Conservation (phyloP, 2,797 vertebrate species). For the Perodicticus potto region DNA sequence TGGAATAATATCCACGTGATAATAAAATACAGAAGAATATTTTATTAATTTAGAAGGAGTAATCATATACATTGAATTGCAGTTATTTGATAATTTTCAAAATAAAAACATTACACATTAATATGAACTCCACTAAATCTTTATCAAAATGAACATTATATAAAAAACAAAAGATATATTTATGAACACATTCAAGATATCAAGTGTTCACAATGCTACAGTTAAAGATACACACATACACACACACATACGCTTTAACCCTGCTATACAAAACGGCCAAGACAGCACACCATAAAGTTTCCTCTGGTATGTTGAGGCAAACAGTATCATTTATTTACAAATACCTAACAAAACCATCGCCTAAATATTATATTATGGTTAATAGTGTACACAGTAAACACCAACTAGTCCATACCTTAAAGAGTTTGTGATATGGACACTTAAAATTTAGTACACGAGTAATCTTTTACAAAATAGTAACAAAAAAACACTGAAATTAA, state of each 20-base stretch:
- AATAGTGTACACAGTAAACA: neutral
- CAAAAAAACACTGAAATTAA: neutral
- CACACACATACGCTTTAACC: neutral
- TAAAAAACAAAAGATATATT: constrained; percentile 27
- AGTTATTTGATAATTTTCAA: constrained; percentile 48
- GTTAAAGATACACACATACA: no score
- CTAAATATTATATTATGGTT: neutral
- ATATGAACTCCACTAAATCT: neutral
- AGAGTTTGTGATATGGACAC: constrained; percentile 7
- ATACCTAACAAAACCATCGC: neutral
- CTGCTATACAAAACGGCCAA: constrained; percentile 10
- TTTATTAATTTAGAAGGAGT: constrained; percentile 14
- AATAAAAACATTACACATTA: constrained; percentile 13
- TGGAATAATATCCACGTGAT: constrained; percentile 10
- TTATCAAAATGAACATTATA: constrained; percentile 44
- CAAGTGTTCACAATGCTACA: constrained; percentile 33
- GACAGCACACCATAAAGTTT: neutral
- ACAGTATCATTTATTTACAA: neutral
- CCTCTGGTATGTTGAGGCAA: neutral
- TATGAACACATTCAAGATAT: constrained; percentile 55
- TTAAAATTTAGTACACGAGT: constrained; percentile 22
- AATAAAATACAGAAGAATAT: constrained; percentile 27
- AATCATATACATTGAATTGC: neutral
- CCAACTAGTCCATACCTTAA: neutral
- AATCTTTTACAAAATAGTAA: constrained; percentile 38